Percentiles rank a stretch among this genome's conserved stretches.
phyloP scores from a whole-genome alignment of 53 echinoderm and acorn worm genomes.

The Paelopatides confundens region DNA sequence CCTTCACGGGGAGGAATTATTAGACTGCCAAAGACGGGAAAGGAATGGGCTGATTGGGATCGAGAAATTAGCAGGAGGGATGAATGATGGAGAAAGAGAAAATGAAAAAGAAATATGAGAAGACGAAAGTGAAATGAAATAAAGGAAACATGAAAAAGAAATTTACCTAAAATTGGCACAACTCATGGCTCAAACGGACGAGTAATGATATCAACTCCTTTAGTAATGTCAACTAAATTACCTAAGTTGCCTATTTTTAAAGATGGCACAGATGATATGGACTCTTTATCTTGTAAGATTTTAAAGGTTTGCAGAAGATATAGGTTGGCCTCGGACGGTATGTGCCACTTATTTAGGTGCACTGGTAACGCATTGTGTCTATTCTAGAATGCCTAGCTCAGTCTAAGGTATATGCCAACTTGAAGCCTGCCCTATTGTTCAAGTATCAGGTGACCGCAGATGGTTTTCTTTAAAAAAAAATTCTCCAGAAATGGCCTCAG shows the following conservation, averaged over 20 bases:
- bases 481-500: too few relatives aligned
- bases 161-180: too few relatives aligned
- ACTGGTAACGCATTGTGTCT: constrained; percentile 50
- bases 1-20: too few relatives aligned
- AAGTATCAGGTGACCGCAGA: constrained; percentile 39
- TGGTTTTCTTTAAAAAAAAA: too few relatives aligned
- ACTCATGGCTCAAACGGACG: too few relatives aligned
- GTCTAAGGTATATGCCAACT: background rate
- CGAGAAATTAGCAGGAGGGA: too few relatives aligned
- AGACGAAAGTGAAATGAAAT: constrained; percentile 37
- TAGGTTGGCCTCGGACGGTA: constrained; percentile 34
- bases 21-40: too few relatives aligned
- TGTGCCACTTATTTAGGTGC: constrained; percentile 56
- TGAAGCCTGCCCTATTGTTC: constrained; percentile 36
- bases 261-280: constrained; percentile 52
- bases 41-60: too few relatives aligned
- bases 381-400: constrained; percentile 37
- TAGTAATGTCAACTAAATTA: background rate
- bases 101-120: too few relatives aligned
- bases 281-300: constrained; percentile 54
- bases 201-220: background rate
- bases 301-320: constrained; percentile 50
- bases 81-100: constrained; percentile 45
- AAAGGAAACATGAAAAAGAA: background rate
- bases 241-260: constrained; percentile 53